Base-by-base conservation (phyloP, 2,797 vertebrate species). In the Sebastes itinus region DNA sequence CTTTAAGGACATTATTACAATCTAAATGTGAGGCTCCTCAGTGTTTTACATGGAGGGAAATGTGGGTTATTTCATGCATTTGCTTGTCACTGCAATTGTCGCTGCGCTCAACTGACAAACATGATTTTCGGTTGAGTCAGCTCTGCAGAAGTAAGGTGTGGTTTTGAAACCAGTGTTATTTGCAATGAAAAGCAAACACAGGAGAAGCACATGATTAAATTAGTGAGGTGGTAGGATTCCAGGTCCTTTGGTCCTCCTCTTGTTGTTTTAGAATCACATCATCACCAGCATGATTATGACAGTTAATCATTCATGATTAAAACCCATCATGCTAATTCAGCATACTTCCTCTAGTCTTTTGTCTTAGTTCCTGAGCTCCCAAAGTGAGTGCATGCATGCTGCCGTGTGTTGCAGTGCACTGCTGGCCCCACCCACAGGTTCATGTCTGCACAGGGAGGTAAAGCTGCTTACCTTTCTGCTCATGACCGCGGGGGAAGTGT, bases 401-500 rank as follows among this genome's bases (percentile, higher is more conserved):
- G 72, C 62, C 54, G 25, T 52, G 32, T 75, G 69, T 74, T 54
- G 32, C 58, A 22, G 52, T n/a, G 68, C 28, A 25, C 32, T 64
- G 62, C 38, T 49, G 79, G 77, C 87, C 86, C 88, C 85, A 33
- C 92, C 92, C 92, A 93, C 86, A 72, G 85, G 89, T 87, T 89
- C 91, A 73, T 73, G 89, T 87, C 90, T 81, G 80, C 88, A 83
- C 85, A 88, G 79, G 87, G 92, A 92, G 86, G 73, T 82, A 88
- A 95, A 95, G 93, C 96, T 94, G 93, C 94, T 96, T 96, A 95
- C 94, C 90, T 91, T 89, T 90, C 81, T 92, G 86, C 90, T 88
- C 85, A 91, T 93, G 91, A 81, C 93, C 82, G 89, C 81, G 92
- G 80, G 94, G 85, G 88, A 87, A 84, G 87, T 69, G 75, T 49